These are phyloP conservation scores for Tethea ocularis DNA, from an alignment of 2,888 invertebrate species.

Conservation along the genomic window DNA sequence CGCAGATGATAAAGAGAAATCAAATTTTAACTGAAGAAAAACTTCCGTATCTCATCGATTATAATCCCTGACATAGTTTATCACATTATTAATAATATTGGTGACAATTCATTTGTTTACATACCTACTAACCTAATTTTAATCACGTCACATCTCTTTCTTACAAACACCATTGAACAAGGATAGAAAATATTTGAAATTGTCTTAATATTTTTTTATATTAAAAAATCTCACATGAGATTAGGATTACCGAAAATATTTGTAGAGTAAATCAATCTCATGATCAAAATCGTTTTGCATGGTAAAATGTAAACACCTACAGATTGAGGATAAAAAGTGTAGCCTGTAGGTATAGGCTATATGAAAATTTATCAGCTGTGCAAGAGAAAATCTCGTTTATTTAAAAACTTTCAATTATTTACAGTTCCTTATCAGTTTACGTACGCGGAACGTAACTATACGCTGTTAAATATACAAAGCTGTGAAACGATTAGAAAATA, in stretches of 20 bases:
- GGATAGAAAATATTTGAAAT: too few relatives aligned
- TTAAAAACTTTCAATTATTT: slow-evolving; percentile 11
- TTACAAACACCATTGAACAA: too few relatives aligned
- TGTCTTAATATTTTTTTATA: too few relatives aligned
- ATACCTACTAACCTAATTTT: too few relatives aligned
- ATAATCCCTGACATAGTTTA: background rate
- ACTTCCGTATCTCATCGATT: background rate
- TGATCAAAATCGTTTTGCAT: background rate
- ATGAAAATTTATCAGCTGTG: background rate
- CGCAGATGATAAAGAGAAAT: background rate
- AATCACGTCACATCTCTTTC: too few relatives aligned
- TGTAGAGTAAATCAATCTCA: background rate
- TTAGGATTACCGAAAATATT: too few relatives aligned
- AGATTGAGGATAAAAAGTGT: too few relatives aligned
- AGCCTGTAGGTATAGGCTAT: too few relatives aligned
- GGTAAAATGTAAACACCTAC: too few relatives aligned
- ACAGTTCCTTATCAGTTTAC: slow-evolving; percentile 6
- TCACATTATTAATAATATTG: background rate
- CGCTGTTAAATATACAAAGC: background rate
- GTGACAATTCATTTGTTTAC: too few relatives aligned
- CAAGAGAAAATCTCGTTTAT: background rate
- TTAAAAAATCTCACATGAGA: too few relatives aligned
- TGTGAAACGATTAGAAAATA: background rate
- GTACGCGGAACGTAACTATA: background rate
- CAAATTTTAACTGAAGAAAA: background rate